phyloP scores from a whole-genome alignment of 2,888 invertebrate species.

The Xestia ashworthii region DNA sequence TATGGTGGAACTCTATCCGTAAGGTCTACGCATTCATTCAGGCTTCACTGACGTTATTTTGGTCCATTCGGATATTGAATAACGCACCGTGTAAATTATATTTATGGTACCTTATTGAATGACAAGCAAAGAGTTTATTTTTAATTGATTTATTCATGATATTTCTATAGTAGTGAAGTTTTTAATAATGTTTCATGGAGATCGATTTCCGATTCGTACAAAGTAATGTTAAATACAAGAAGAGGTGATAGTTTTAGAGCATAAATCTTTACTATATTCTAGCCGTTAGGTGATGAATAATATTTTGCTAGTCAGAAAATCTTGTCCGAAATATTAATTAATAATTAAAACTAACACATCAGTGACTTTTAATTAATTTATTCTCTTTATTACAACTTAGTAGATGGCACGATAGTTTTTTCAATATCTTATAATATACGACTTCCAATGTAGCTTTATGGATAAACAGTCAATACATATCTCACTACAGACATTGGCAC shows the following conservation, averaged over 20 bases:
- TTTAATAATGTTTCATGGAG: not conserved
- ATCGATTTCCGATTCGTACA: not conserved
- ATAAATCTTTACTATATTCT: not conserved
- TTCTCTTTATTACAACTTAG: no score
- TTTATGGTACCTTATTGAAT: not conserved
- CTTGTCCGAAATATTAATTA: no score
- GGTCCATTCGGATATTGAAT: not conserved
- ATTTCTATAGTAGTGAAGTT: not conserved
- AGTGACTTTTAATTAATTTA: not conserved
- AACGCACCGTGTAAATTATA: not conserved
- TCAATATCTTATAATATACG: not conserved
- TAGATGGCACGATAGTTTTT: not conserved
- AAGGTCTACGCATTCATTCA: conserved; percentile 12
- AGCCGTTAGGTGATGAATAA: no score
- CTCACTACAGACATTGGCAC: not conserved
- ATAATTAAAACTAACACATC: not conserved
- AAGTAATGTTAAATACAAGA: not conserved
- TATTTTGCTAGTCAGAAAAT: no score
- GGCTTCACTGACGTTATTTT: conserved; percentile 1
- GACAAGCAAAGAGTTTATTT: not conserved
- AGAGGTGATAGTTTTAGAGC: not conserved
- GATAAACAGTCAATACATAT: not conserved
- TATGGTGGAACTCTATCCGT: not conserved
- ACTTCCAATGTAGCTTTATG: not conserved
- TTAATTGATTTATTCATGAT: not conserved